A percentile compares a stretch with the other conserved stretches of the same genome.
Conservation (phyloP, 2,797 vertebrate species). For the Phrynocephalus forsythii region DNA sequence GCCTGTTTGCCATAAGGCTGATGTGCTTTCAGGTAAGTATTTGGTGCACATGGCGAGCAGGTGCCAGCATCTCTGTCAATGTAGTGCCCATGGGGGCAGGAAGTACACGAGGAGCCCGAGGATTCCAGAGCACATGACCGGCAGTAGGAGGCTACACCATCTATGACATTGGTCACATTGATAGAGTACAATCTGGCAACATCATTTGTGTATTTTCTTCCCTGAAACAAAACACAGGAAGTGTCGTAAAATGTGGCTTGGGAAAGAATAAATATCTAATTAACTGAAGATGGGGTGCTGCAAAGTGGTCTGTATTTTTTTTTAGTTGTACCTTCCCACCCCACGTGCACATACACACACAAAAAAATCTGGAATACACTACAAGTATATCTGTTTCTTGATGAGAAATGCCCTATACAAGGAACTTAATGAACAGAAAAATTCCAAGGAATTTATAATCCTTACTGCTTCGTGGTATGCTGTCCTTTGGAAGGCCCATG, state of each 20-base stretch:
- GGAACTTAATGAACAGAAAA: not conserved
- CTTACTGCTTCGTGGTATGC: conserved; percentile 73
- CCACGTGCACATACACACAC: too few species aligned
- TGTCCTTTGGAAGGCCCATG: conserved; percentile 92
- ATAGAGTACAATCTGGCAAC: conserved; percentile 92
- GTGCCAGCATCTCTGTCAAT: conserved; percentile 80
- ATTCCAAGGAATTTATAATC: not conserved
- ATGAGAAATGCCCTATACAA: not conserved
- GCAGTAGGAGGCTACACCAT: conserved; percentile 91
- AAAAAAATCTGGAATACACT: not conserved
- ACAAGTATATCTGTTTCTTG: not conserved
- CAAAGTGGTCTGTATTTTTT: not conserved
- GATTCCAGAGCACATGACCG: conserved; percentile 84
- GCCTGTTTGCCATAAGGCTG: conserved; percentile 81
- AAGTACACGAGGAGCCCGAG: conserved; percentile 82
- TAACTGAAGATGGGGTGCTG: not conserved
- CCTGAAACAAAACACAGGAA: conserved; percentile 72
- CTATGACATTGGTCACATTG: conserved; percentile 89
- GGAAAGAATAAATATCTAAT: not conserved
- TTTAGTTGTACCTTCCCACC: not conserved
- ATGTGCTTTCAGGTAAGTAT: conserved; percentile 83
- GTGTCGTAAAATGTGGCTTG: not conserved
- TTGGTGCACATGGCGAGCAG: conserved; percentile 84
- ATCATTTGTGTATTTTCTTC: conserved; percentile 85
- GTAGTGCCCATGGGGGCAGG: conserved; percentile 87